Evolutionary conservation across 2,797 vertebrate genomes (phyloP), one percentile per base, ranked within the genome.

Genomic region (Phalanger gymnotis): DNA sequence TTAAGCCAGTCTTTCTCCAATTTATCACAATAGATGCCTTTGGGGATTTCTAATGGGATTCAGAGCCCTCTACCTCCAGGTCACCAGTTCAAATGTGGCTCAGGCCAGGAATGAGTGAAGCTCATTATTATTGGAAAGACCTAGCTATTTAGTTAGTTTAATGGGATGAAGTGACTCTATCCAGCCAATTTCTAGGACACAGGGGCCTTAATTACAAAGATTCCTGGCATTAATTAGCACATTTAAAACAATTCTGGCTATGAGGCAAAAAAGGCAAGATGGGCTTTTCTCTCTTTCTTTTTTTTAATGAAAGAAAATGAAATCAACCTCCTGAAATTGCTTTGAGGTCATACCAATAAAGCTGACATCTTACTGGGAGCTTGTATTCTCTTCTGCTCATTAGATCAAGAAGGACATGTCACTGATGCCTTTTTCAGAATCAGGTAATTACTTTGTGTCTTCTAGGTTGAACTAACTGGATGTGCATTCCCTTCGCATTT

Each of bases 1-100:
- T 53, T 90, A 96, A 97, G 96, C 97, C 96, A 94, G 96, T 97
- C 93, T 91, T 94, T 98, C 97, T 97, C 92, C 52, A 57, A 54
- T 52, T 87, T 94, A 92, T 94, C 93, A 96, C 90, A 95, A 94
- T 95, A 97, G 58, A 98, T 96, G 51, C 55, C 97, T 98, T 56
- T 93, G 96, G 96, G 93, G 53, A 92, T 81, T 97, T 89, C 87
- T 96, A 96, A 97, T 93, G 94, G 94, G 91, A 95, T 94, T 97
- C 87, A 61, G 96, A 97, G 93, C 95, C 94, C 96, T 97, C 95
- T 90, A 97, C 94, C 95, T 94, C 66, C 51, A 92, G 97, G 96
- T 96, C 91, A 31, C 53, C 87, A 92, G 96, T 98, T 98, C 97
- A 97, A 93, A 30, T 87, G 25, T 53, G 53, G 66, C 94, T 94